A percentile compares a stretch with the other conserved stretches of the same genome.
These are phyloP conservation scores for Hydrocynus forskahlii DNA, from an alignment of 2,797 vertebrate genomes.

Conservation along the genomic window DNA sequence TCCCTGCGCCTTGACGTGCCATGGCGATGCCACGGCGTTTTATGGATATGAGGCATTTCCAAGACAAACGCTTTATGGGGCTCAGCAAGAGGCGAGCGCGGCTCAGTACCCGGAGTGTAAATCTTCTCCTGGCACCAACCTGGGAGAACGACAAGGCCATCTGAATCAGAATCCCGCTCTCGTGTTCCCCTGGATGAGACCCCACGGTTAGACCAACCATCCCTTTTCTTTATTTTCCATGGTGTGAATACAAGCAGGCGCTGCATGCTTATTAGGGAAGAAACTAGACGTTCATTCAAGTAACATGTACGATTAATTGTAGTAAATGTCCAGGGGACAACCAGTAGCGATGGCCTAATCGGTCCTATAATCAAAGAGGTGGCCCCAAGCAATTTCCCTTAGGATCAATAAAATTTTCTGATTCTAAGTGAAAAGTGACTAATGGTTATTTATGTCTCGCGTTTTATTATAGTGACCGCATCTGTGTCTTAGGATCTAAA, in stretches of 20 bases:
- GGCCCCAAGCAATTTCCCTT: no score
- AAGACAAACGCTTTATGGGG: slow-evolving; percentile 84
- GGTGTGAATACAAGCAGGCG: no score
- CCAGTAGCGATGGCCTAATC: no score
- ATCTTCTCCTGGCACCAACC: slow-evolving; percentile 84
- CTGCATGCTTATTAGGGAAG: no score
- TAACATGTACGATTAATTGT: no score
- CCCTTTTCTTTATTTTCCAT: slow-evolving; percentile 56
- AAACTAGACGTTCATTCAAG: no score
- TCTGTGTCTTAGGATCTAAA: neutral
- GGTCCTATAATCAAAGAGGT: no score
- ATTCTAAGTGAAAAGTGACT: no score
- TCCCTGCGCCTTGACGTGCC: slow-evolving; percentile 83
- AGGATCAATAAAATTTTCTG: no score
- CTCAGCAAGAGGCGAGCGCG: slow-evolving; percentile 84
- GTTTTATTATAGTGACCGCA: no score
- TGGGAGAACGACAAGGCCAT: slow-evolving; percentile 85
- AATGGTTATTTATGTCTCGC: no score
- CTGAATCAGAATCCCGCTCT: slow-evolving; percentile 86
- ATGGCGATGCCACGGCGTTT: slow-evolving; percentile 86
- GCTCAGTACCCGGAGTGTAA: slow-evolving; percentile 87
- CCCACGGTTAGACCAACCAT: slow-evolving; percentile 80
- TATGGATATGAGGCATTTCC: slow-evolving; percentile 86
- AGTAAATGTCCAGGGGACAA: no score
- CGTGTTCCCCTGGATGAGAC: slow-evolving; percentile 91